Conservation (phyloP, 2,888 invertebrate genomes). For the Saturnia pavonia region DNA sequence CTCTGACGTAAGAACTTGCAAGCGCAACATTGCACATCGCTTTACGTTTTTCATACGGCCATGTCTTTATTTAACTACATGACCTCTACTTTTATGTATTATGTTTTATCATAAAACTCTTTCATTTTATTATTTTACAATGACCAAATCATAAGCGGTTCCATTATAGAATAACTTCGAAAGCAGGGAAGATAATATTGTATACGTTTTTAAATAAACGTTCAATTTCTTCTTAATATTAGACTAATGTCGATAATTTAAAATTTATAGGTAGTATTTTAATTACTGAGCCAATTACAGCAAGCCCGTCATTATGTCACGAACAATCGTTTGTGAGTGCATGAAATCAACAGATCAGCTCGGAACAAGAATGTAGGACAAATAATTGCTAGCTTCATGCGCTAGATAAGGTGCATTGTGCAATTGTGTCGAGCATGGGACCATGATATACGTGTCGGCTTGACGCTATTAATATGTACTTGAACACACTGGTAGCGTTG, state of each 20-base stretch:
- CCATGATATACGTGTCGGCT: slow-evolving; percentile 66
- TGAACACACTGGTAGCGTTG: slow-evolving; percentile 55
- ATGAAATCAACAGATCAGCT: slow-evolving; percentile 50
- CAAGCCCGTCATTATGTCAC: slow-evolving; percentile 50
- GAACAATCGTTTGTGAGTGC: slow-evolving; percentile 57
- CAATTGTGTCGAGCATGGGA: slow-evolving; percentile 62
- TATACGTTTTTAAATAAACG: no score
- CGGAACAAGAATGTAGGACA: slow-evolving; percentile 66
- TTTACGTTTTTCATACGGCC: slow-evolving; percentile 10
- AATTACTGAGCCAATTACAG: slow-evolving; percentile 21
- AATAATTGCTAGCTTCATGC: slow-evolving; percentile 66
- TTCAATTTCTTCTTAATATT: not conserved
- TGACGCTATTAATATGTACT: slow-evolving; percentile 75
- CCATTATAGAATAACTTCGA: not conserved
- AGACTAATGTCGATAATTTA: not conserved
- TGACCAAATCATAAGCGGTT: not conserved
- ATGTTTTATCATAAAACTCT: not conserved
- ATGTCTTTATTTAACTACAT: slow-evolving; percentile 14
- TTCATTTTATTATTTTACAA: not conserved
- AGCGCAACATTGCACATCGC: slow-evolving; percentile 32
- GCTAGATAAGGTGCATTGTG: slow-evolving; percentile 76
- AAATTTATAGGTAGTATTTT: not conserved
- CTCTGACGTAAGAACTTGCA: slow-evolving; percentile 56
- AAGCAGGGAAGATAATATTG: no score
- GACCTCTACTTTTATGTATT: slow-evolving; percentile 24